Evolutionary conservation across 2,797 vertebrate genomes (phyloP).

Genomic region (Pseudochirops corinnae): DNA sequence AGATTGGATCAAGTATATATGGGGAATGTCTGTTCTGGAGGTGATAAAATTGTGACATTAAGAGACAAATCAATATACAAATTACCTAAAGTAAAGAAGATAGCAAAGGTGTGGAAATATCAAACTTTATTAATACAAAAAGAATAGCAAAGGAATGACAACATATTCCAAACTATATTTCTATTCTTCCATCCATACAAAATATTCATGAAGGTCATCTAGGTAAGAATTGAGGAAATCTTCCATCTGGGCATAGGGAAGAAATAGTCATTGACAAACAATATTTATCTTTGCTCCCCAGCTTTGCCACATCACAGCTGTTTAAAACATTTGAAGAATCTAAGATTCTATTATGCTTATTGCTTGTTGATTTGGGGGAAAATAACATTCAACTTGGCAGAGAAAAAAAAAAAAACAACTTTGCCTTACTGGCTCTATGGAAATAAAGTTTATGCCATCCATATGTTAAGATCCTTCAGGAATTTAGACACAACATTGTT

Average conservation of each 20-base stretch:
- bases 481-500: background rate
- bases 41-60: too few relatives aligned
- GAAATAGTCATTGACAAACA: background rate
- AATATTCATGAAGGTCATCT: background rate
- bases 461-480: background rate
- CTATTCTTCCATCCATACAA: background rate
- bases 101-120: too few relatives aligned
- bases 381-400: background rate
- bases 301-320: background rate
- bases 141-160: too few relatives aligned
- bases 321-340: background rate
- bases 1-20: too few relatives aligned
- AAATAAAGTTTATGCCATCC: background rate
- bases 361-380: background rate
- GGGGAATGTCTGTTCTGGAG: too few relatives aligned
- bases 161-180: too few relatives aligned
- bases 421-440: background rate
- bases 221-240: background rate
- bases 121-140: too few relatives aligned
- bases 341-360: background rate
- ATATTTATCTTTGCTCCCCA: background rate
- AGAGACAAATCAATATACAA: too few relatives aligned
- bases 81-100: too few relatives aligned
- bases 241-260: background rate
- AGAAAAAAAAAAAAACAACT: too few relatives aligned